Evolutionary conservation across 2,797 vertebrate species (phyloP).

Genomic region (Pseudocheirus occidentalis): DNA sequence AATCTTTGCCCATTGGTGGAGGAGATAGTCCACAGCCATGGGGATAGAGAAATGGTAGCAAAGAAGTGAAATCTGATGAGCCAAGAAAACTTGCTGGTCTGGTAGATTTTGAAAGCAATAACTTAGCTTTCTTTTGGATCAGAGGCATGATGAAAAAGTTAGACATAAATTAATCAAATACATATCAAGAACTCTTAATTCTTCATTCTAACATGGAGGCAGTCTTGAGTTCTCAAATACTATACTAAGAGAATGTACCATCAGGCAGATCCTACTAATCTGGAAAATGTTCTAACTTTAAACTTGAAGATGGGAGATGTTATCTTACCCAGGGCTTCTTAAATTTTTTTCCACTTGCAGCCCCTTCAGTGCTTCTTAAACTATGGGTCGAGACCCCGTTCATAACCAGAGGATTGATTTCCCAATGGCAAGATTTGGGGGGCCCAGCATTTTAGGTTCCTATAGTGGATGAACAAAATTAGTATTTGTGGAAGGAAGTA

Average conservation of each 20-base stretch:
- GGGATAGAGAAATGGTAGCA: not conserved
- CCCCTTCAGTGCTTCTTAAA: too few species aligned
- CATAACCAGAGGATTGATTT: not conserved
- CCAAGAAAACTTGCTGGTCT: not conserved
- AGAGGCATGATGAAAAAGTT: constrained; percentile 24
- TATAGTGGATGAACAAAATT: not conserved
- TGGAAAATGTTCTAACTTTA: not conserved
- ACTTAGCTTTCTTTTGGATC: constrained; percentile 29
- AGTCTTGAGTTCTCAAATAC: not conserved
- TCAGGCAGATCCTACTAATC: not conserved
- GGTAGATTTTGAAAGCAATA: not conserved
- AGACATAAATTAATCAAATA: constrained; percentile 42
- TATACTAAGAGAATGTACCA: not conserved
- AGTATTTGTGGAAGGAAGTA: not conserved
- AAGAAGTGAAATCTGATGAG: not conserved
- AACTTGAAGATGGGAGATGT: not conserved
- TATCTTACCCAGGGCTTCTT: not conserved
- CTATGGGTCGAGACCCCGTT: not conserved
- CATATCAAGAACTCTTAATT: constrained; percentile 1
- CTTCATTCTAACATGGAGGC: not conserved
- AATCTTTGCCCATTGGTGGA: constrained; percentile 4
- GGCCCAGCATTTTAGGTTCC: not conserved
- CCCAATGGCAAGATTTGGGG: not conserved
- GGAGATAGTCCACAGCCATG: not conserved
- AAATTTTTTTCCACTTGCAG: too few species aligned